phyloP scores from a whole-genome alignment of 2,888 invertebrate genomes.

The Drosophila leonis region DNA sequence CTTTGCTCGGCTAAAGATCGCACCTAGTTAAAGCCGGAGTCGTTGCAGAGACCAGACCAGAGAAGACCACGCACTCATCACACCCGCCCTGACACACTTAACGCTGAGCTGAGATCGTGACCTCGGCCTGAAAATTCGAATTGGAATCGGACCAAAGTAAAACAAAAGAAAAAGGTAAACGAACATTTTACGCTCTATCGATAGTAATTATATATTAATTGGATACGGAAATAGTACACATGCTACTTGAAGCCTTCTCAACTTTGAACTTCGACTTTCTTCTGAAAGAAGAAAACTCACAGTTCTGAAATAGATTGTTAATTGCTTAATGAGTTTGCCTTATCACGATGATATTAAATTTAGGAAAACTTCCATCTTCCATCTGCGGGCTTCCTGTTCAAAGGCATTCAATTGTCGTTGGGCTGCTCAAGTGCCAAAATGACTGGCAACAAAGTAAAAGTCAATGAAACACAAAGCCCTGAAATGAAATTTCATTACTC shows the following conservation, averaged over 20 bases:
- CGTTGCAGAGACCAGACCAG: constrained; percentile 4
- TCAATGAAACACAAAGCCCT: constrained; percentile 36
- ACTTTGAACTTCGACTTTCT: background rate
- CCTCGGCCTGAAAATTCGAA: constrained; percentile 44
- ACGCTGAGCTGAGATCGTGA: constrained; percentile 52
- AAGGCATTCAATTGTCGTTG: background rate
- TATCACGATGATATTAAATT: constrained; percentile 23
- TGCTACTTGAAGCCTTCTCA: background rate
- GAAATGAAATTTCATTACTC: constrained; percentile 32
- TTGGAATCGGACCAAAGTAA: constrained; percentile 26
- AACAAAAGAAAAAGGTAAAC: background rate
- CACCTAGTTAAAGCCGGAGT: constrained; percentile 12
- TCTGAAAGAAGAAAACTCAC: background rate
- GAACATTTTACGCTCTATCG: constrained; percentile 3
- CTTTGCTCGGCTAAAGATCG: constrained; percentile 30
- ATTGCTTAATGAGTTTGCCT: constrained; percentile 6
- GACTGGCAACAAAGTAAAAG: constrained; percentile 44
- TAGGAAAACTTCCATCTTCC: background rate
- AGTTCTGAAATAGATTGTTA: background rate
- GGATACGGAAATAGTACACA: background rate
- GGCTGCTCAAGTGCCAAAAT: constrained; percentile 37
- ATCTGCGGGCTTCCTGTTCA: constrained; percentile 21
- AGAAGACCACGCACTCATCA: constrained; percentile 64
- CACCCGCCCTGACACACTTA: constrained; percentile 72
- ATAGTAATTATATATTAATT: constrained; percentile 7